A percentile compares a stretch with the other conserved stretches of the same genome.
Evolutionary conservation across 2,113 vertebrate species (phyloP).

Genomic region (Dasyprocta punctata): DNA sequence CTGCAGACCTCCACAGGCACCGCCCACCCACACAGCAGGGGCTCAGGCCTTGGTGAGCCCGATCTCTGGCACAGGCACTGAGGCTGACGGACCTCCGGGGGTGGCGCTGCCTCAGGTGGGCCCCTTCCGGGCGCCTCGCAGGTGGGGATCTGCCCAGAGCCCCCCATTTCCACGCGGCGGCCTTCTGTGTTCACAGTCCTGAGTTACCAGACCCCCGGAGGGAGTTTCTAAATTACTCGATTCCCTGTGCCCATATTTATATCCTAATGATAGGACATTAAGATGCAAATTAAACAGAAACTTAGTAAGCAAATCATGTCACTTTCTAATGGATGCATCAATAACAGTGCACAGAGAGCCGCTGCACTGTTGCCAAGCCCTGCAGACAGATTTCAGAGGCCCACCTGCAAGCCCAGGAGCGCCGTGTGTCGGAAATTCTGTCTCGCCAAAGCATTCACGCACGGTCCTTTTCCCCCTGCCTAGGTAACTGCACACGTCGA

Average conservation of each 20-base stretch:
- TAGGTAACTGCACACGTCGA: background rate
- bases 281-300: slow-evolving; percentile 82
- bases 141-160: background rate
- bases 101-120: rapidly evolving
- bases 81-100: rapidly evolving
- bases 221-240: slow-evolving; percentile 71
- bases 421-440: slow-evolving; percentile 35
- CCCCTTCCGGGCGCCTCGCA: background rate
- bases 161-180: background rate
- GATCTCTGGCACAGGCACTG: rapidly evolving
- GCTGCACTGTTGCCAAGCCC: slow-evolving; percentile 40
- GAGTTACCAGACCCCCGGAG: slow-evolving; percentile 38
- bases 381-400: background rate
- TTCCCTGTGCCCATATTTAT: slow-evolving; percentile 70
- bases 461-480: background rate
- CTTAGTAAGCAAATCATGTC: slow-evolving; percentile 78
- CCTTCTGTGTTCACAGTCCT: background rate
- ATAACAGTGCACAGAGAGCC: slow-evolving; percentile 42
- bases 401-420: slow-evolving; percentile 65
- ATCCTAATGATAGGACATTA: slow-evolving; percentile 81
- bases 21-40: background rate
- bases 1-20: background rate
- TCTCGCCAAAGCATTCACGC: slow-evolving; percentile 5
- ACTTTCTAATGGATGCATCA: slow-evolving; percentile 75
- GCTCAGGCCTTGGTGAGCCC: background rate